Conservation (phyloP, 2,113 vertebrate genomes). For the Neolamprologus tretocephalus region DNA sequence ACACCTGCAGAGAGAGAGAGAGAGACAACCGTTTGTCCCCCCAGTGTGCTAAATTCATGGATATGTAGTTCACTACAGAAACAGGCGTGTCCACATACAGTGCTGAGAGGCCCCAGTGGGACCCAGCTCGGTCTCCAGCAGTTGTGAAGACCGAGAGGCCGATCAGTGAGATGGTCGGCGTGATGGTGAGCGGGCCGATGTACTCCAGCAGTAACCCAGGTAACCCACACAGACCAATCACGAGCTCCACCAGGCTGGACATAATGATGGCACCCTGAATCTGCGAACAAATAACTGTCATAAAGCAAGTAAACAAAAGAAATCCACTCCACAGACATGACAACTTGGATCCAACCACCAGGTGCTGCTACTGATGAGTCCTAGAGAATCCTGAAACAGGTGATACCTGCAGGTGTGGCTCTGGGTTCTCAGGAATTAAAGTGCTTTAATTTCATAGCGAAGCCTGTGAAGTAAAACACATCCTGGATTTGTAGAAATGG, state of each 20-base stretch:
- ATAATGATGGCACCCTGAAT: slow-evolving; percentile 90
- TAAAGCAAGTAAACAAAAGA: background rate
- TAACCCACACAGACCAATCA: slow-evolving; percentile 83
- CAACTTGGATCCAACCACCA: background rate
- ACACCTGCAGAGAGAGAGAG: slow-evolving; percentile 69
- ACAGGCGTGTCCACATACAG: slow-evolving; percentile 55
- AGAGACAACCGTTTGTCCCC: background rate
- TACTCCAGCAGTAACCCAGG: slow-evolving; percentile 88
- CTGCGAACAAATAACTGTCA: background rate
- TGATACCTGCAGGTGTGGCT: background rate
- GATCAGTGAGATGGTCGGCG: slow-evolving; percentile 92
- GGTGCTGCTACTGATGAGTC: background rate
- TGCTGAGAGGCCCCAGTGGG: slow-evolving; percentile 91
- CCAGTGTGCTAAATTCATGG: background rate
- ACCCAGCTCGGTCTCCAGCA: slow-evolving; percentile 85
- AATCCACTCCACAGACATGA: background rate
- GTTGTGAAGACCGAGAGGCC: slow-evolving; percentile 91
- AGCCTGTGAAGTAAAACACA: background rate
- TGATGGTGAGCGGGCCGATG: slow-evolving; percentile 93
- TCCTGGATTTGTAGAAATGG: background rate
- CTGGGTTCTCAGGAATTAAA: background rate
- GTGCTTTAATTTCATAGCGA: background rate
- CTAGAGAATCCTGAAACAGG: background rate
- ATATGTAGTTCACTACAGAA: background rate
- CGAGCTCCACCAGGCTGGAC: slow-evolving; percentile 84